Percentiles rank a stretch among this genome's conserved stretches.
These are phyloP conservation scores for Phaetusa simplex DNA, from an alignment of 2,113 vertebrate genomes.

Conservation along the genomic window DNA sequence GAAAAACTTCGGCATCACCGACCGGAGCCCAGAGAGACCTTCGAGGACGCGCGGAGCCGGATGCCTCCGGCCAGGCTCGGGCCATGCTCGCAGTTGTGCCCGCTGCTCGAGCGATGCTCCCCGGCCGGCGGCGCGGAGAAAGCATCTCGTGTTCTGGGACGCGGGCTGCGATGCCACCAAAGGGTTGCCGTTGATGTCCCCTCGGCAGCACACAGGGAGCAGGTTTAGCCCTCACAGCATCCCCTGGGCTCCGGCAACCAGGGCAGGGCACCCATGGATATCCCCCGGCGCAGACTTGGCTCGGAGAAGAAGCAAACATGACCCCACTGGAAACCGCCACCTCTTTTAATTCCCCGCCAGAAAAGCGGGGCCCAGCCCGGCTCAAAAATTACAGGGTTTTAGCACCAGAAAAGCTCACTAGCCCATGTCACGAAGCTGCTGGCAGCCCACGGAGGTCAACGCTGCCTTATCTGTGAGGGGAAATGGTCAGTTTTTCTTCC, in stretches of 20 bases:
- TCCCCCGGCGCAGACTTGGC: rapidly evolving
- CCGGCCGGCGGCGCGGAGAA: rapidly evolving
- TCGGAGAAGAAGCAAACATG: neutral
- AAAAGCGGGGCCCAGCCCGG: neutral
- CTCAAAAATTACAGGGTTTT: neutral
- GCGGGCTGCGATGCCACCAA: rapidly evolving
- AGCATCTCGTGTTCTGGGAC: rapidly evolving
- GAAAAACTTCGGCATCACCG: conserved; percentile 2
- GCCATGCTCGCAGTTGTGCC: rapidly evolving
- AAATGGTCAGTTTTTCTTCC: neutral
- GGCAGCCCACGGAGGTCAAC: rapidly evolving
- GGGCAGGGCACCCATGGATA: rapidly evolving
- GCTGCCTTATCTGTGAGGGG: rapidly evolving
- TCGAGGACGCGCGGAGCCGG: neutral
- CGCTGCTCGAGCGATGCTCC: rapidly evolving
- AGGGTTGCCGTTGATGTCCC: neutral
- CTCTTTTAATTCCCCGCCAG: conserved; percentile 26
- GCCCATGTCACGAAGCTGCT: neutral
- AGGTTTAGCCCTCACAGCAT: neutral
- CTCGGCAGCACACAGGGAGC: neutral
- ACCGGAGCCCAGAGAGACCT: neutral
- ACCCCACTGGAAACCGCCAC: neutral
- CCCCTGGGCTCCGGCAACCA: neutral
- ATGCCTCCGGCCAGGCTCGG: neutral
- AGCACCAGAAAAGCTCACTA: neutral